Evolutionary conservation across 2,797 vertebrate genomes (phyloP).

Genomic region (Chromis chromis): DNA sequence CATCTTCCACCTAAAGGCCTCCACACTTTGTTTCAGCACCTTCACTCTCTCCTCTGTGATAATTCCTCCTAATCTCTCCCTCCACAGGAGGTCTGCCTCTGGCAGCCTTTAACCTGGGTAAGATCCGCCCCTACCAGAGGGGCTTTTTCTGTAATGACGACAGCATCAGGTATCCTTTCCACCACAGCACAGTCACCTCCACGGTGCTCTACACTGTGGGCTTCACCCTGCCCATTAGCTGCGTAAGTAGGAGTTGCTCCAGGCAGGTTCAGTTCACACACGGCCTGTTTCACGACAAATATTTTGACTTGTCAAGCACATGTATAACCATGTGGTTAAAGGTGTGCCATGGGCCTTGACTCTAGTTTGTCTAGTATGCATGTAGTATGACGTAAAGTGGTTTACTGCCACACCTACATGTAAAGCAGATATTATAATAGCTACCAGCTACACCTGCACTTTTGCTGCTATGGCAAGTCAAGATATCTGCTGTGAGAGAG

Average conservation of each 20-base stretch:
- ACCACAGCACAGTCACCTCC: slow-evolving; percentile 92
- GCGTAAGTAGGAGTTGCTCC: slow-evolving; percentile 91
- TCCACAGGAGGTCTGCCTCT: slow-evolving; percentile 96
- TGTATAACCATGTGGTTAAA: neutral
- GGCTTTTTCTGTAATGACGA: slow-evolving; percentile 99
- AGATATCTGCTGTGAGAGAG: slow-evolving; percentile 23
- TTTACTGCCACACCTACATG: slow-evolving; percentile 15
- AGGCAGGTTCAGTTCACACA: neutral
- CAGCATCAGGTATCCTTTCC: slow-evolving; percentile 97
- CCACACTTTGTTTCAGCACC: neutral
- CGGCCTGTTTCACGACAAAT: neutral
- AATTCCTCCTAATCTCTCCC: slow-evolving; percentile 81
- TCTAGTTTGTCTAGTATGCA: neutral
- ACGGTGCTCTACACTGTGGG: slow-evolving; percentile 94
- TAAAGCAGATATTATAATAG: slow-evolving; percentile 11
- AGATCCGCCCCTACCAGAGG: slow-evolving; percentile 95
- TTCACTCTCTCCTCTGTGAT: slow-evolving; percentile 24
- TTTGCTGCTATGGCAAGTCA: slow-evolving; percentile 32
- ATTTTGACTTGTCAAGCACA: slow-evolving; percentile 7
- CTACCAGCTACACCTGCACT: neutral
- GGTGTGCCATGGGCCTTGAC: neutral
- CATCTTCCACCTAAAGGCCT: neutral
- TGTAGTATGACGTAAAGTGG: neutral
- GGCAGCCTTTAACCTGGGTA: slow-evolving; percentile 97
- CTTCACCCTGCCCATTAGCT: slow-evolving; percentile 93